Evolutionary conservation across 1,140 invertebrate species (phyloP).

Genomic region (Drosophila santomea): DNA sequence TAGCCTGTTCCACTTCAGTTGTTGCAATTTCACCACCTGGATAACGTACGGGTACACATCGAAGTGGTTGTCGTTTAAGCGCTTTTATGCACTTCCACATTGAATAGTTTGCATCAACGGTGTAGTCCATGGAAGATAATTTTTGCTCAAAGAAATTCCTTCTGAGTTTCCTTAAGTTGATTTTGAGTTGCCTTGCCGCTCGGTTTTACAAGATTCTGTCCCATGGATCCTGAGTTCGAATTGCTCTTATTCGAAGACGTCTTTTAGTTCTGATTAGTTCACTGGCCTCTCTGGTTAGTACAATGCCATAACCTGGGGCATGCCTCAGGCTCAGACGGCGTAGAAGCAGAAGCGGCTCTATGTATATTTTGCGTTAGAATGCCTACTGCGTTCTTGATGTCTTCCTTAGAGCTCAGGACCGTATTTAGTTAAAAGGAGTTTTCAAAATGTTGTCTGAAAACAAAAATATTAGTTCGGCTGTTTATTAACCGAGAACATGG

Average conservation of each 20-base stretch:
- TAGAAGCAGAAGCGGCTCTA: not conserved
- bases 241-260: not conserved
- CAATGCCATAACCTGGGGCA: not conserved
- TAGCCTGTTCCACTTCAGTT: not conserved
- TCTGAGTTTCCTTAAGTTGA: too few species aligned
- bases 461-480: too few species aligned
- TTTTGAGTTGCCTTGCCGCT: too few species aligned
- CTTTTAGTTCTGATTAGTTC: not conserved
- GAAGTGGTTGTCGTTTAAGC: not conserved
- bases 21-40: not conserved
- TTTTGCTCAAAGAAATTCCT: too few species aligned
- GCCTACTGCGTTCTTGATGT: not conserved
- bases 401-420: too few species aligned
- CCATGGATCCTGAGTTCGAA: not conserved
- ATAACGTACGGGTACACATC: not conserved
- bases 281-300: not conserved
- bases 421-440: too few species aligned
- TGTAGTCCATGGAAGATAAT: too few species aligned
- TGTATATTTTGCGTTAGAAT: not conserved
- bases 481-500: too few species aligned
- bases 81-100: not conserved
- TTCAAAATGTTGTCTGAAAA: too few species aligned
- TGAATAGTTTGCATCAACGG: too few species aligned
- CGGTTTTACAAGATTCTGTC: too few species aligned
- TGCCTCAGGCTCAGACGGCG: not conserved